Percentiles rank a stretch among this genome's conserved stretches.
Evolutionary conservation across 2,888 invertebrate species (phyloP).

Genomic region (Anthrax anthrax): DNA sequence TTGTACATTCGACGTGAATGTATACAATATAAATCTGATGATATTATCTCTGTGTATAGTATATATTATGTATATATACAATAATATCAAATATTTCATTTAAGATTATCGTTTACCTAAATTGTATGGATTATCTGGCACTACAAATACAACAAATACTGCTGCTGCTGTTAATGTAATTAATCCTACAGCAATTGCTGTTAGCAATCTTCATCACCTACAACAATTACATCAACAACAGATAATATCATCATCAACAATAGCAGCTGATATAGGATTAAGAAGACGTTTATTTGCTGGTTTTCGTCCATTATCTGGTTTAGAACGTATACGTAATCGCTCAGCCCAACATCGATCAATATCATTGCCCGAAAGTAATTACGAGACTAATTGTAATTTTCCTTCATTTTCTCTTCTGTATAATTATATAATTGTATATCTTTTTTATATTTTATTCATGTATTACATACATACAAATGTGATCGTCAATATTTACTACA

Average conservation of each 20-base stretch:
- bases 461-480: not conserved
- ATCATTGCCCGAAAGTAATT: constrained; percentile 72
- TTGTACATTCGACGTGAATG: no score
- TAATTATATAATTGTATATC: not conserved
- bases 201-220: not conserved
- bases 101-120: no score
- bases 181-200: not conserved
- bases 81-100: no score
- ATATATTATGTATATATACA: no score
- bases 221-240: not conserved
- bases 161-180: not conserved
- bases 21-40: no score
- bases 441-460: not conserved
- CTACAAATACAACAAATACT: not conserved
- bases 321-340: constrained; percentile 53
- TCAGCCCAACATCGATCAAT: constrained; percentile 68
- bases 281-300: constrained; percentile 66
- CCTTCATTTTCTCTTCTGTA: constrained; percentile 10
- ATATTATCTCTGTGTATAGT: no score
- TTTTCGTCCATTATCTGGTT: constrained; percentile 64
- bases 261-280: constrained; percentile 44
- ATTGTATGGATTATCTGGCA: not conserved
- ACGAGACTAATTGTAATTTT: constrained; percentile 20
- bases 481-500: not conserved
- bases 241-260: constrained; percentile 12